A percentile compares a stretch with the other conserved stretches of the same genome.
Conservation (phyloP, 2,888 invertebrate species). For the Coremacera marginata region DNA sequence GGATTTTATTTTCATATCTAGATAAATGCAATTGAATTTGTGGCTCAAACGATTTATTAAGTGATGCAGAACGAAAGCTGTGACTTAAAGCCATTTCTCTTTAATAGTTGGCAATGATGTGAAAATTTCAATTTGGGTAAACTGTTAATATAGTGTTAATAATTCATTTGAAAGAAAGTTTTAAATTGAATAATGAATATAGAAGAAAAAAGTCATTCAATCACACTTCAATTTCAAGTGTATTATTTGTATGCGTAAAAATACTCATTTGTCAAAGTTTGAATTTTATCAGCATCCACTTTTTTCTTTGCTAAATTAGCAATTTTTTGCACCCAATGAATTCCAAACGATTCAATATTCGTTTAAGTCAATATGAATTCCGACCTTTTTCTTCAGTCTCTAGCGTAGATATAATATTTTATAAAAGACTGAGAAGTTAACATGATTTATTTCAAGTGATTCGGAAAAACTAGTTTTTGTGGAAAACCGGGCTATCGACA, state of each 20-base stretch:
- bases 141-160: conserved; percentile 17
- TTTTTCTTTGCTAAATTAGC: no score
- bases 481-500: no score
- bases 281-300: no score
- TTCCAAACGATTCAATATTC: no score
- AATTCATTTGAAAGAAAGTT: conserved; percentile 18
- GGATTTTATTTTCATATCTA: neutral
- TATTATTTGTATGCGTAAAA: neutral
- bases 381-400: no score
- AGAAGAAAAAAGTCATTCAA: neutral
- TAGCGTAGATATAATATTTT: neutral
- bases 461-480: no score
- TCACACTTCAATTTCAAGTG: neutral
- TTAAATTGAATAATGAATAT: neutral
- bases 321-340: no score
- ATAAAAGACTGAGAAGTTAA: neutral
- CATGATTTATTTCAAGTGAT: no score
- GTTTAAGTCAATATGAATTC: no score
- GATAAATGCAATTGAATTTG: conserved; percentile 25
- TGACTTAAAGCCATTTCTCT: neutral
- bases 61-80: conserved; percentile 32
- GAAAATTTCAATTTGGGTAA: neutral
- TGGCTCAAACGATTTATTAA: conserved; percentile 36
- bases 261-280: neutral
- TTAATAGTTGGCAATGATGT: neutral